These are phyloP conservation scores for Brassicogethes aeneus DNA, from an alignment of 2,888 invertebrate species.

Conservation along the genomic window DNA sequence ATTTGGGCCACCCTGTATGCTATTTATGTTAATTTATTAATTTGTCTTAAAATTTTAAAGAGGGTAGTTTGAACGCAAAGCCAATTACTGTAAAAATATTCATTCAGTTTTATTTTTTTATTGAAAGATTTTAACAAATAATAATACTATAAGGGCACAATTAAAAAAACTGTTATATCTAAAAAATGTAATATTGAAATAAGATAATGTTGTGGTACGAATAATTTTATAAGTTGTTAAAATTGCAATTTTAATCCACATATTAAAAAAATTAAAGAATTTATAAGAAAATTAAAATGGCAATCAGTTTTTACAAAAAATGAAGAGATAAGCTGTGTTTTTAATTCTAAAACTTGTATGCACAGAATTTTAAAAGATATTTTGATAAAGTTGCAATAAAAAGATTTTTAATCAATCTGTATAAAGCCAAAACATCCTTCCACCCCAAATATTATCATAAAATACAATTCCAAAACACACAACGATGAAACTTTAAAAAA, in stretches of 20 bases:
- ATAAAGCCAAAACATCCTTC: slow-evolving; percentile 13
- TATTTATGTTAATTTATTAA: too few species aligned
- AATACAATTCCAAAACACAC: too few species aligned
- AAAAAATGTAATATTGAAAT: slow-evolving; percentile 30
- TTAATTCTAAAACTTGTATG: slow-evolving; percentile 38
- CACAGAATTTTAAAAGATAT: slow-evolving; percentile 36
- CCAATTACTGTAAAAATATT: too few species aligned
- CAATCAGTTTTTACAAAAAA: slow-evolving; percentile 36
- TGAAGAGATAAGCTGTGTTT: slow-evolving; percentile 40
- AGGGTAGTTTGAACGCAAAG: too few species aligned
- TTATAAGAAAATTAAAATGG: slow-evolving; percentile 30
- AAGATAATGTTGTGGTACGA: slow-evolving; percentile 35
- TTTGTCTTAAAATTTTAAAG: too few species aligned
- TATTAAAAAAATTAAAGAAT: slow-evolving; percentile 27
- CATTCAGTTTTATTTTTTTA: slow-evolving; percentile 1
- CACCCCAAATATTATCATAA: slow-evolving; percentile 10
- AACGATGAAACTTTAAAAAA: background rate
- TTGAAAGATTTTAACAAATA: slow-evolving; percentile 20
- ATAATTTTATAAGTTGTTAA: slow-evolving; percentile 31
- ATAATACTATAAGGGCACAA: slow-evolving; percentile 42
- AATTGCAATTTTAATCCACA: slow-evolving; percentile 31
- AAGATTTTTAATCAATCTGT: slow-evolving; percentile 22
- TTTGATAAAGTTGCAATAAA: slow-evolving; percentile 42
- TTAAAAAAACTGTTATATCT: slow-evolving; percentile 34
- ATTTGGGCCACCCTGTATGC: too few species aligned